Conservation (phyloP, 1,140 invertebrate species). For the Spodoptera litura region DNA sequence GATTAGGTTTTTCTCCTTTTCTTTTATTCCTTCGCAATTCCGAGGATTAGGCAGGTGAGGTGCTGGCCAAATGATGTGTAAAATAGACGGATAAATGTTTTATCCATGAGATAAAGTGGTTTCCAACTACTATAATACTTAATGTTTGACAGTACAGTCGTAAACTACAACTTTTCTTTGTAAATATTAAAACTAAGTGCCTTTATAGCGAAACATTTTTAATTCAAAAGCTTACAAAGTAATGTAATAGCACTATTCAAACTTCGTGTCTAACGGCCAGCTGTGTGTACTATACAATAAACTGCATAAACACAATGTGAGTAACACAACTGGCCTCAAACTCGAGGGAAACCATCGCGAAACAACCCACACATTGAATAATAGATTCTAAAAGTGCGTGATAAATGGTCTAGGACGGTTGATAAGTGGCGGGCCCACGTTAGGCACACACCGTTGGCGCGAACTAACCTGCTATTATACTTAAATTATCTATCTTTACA, state of each 20-base stretch:
- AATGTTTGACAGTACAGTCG: no score
- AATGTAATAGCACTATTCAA: background rate
- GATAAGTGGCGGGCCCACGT: constrained; percentile 33
- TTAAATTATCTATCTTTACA: constrained; percentile 29
- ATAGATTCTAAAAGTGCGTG: constrained; percentile 39
- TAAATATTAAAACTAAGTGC: no score
- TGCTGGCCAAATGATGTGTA: constrained; percentile 15
- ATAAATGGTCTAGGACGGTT: constrained; percentile 27
- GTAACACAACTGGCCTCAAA: constrained; percentile 18
- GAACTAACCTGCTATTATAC: constrained; percentile 35
- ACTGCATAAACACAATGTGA: constrained; percentile 13
- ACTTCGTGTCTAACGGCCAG: background rate
- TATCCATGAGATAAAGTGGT: no score
- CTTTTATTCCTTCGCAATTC: constrained; percentile 16
- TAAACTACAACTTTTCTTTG: no score
- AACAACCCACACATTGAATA: constrained; percentile 41
- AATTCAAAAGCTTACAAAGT: background rate
- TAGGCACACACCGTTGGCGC: constrained; percentile 25
- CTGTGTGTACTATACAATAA: background rate
- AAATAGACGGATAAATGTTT: background rate
- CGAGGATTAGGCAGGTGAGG: constrained; percentile 5
- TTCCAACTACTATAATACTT: no score
- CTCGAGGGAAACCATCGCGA: constrained; percentile 24
- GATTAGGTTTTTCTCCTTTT: constrained; percentile 39
- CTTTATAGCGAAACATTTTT: no score